Evolutionary conservation across 2,113 vertebrate species (phyloP).

Genomic region (Galeopterus variegatus): DNA sequence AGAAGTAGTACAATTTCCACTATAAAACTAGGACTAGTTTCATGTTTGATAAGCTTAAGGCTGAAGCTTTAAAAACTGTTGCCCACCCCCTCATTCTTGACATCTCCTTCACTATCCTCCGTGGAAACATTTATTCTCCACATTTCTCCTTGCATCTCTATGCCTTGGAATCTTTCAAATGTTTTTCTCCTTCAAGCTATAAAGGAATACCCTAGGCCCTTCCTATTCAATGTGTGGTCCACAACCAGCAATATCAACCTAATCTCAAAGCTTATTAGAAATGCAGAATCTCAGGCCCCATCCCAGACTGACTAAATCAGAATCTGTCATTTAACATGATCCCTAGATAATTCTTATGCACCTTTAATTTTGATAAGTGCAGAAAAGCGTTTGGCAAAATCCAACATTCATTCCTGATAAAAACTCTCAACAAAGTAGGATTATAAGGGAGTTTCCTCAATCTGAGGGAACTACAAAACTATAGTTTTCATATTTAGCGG

Average conservation of each 20-base stretch:
- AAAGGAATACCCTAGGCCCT: not conserved
- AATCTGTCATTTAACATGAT: not conserved
- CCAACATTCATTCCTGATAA: not conserved
- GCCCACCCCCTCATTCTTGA: not conserved
- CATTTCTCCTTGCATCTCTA: not conserved
- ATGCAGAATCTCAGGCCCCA: not conserved
- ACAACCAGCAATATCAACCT: not conserved
- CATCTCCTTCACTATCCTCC: not conserved
- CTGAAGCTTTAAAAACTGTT: not conserved
- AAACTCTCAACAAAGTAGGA: not conserved
- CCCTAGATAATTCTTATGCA: not conserved
- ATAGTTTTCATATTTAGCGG: not conserved
- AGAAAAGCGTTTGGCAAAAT: not conserved
- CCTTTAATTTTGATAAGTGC: not conserved
- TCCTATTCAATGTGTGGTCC: not conserved
- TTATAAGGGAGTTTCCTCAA: not conserved
- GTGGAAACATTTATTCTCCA: not conserved
- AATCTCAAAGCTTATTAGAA: conserved; percentile 7
- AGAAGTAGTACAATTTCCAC: not conserved
- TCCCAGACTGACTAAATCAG: not conserved
- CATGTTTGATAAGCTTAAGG: not conserved
- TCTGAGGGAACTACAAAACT: not conserved
- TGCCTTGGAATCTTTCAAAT: not conserved
- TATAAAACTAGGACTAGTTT: not conserved
- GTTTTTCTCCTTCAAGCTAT: not conserved